phyloP scores from a whole-genome alignment of 1,140 invertebrate species.

The Drosophila insularis region DNA sequence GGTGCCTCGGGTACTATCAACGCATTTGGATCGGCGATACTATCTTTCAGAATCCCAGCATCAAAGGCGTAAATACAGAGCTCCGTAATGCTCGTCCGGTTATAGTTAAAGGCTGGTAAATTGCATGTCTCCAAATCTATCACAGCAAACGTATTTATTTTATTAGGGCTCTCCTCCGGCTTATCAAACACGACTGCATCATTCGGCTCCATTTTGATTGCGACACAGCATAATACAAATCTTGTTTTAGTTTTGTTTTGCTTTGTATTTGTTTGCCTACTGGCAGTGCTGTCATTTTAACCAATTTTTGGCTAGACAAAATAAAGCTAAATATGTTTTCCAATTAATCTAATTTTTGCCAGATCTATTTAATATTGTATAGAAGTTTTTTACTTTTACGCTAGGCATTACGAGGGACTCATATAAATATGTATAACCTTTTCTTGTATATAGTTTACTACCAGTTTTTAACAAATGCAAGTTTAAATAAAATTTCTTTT shows the following conservation, averaged over 20 bases:
- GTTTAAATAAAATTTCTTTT: too few species aligned
- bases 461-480: too few species aligned
- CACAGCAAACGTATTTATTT: constrained; percentile 65
- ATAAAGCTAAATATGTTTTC: too few species aligned
- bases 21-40: background rate
- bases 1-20: constrained; percentile 68
- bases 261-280: background rate
- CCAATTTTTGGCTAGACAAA: background rate
- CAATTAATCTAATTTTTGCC: too few species aligned
- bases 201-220: constrained; percentile 19
- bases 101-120: constrained; percentile 47
- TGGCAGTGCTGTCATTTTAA: background rate
- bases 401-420: too few species aligned
- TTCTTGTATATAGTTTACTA: too few species aligned
- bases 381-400: too few species aligned
- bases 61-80: constrained; percentile 71
- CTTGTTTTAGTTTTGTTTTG: background rate
- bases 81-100: constrained; percentile 62
- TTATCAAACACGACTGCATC: background rate
- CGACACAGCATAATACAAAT: background rate
- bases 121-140: constrained; percentile 68
- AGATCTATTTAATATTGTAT: too few species aligned
- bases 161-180: background rate
- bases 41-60: constrained; percentile 31
- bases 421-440: too few species aligned